Evolutionary conservation across 2,113 vertebrate genomes (phyloP).

Genomic region (Guaruba guarouba): DNA sequence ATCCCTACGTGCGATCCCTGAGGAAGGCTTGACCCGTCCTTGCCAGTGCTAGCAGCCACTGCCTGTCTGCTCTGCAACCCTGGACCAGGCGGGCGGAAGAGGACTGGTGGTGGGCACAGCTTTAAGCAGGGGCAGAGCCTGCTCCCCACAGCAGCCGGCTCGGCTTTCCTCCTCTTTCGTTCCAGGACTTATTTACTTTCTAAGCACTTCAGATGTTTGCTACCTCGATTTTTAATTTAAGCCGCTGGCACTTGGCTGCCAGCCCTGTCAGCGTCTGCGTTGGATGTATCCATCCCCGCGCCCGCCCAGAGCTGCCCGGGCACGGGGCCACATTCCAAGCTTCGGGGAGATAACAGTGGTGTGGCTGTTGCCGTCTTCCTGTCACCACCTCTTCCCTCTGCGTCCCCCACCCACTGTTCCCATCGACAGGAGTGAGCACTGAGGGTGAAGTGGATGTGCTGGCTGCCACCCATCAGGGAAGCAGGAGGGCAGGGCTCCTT

Average conservation of each 20-base stretch:
- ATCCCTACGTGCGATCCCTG: background rate
- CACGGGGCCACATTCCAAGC: background rate
- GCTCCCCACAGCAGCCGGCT: slow-evolving; percentile 23
- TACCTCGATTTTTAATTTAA: slow-evolving; percentile 79
- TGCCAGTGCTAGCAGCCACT: background rate
- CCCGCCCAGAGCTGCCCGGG: background rate
- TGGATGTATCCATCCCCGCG: slow-evolving; percentile 11
- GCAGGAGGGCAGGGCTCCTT: background rate
- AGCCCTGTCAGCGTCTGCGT: background rate
- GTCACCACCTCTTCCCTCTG: slow-evolving; percentile 12
- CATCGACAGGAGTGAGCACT: background rate
- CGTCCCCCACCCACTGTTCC: background rate
- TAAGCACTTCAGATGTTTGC: slow-evolving; percentile 78
- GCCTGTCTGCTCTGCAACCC: background rate
- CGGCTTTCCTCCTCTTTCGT: background rate
- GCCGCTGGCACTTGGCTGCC: slow-evolving; percentile 39
- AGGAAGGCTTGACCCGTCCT: background rate
- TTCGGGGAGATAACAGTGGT: background rate
- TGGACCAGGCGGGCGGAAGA: background rate
- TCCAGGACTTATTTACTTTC: slow-evolving; percentile 63
- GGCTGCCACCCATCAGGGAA: background rate
- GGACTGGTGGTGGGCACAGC: background rate
- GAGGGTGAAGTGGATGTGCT: background rate
- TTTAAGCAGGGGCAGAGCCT: slow-evolving; percentile 33
- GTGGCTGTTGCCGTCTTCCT: slow-evolving; percentile 27